A percentile compares a stretch with the other conserved stretches of the same genome.
Evolutionary conservation across 2,797 vertebrate species (phyloP).

Genomic region (Phoebastria nigripes): DNA sequence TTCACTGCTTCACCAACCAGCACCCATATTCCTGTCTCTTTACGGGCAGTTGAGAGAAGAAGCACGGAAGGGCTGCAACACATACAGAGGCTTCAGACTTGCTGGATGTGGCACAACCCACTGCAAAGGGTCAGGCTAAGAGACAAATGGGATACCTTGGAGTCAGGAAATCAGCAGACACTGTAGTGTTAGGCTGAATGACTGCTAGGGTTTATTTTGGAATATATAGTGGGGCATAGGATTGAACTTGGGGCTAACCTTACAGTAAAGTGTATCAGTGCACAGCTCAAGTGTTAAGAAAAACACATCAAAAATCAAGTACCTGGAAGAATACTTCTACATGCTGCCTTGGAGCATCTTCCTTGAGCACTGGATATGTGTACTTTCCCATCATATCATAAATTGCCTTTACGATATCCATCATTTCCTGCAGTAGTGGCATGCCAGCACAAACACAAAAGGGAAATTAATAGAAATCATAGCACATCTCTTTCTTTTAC

Average conservation of each 20-base stretch:
- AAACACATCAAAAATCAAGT: neutral
- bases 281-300: neutral
- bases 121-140: neutral
- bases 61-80: neutral
- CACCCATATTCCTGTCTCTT: neutral
- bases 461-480: neutral
- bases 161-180: neutral
- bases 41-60: accelerated
- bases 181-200: neutral
- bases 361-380: conserved; percentile 92
- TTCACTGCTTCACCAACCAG: neutral
- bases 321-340: conserved; percentile 97
- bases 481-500: neutral
- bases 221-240: accelerated
- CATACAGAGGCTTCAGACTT: neutral
- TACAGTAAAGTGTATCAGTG: neutral
- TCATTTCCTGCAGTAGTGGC: conserved; percentile 87
- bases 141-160: neutral
- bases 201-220: neutral
- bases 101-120: neutral
- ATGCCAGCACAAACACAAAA: neutral
- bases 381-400: conserved; percentile 99
- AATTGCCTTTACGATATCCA: conserved; percentile 95
- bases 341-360: conserved; percentile 92
- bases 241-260: neutral